Conservation (phyloP, 2,113 vertebrate genomes). For the Etheostoma cragini region DNA sequence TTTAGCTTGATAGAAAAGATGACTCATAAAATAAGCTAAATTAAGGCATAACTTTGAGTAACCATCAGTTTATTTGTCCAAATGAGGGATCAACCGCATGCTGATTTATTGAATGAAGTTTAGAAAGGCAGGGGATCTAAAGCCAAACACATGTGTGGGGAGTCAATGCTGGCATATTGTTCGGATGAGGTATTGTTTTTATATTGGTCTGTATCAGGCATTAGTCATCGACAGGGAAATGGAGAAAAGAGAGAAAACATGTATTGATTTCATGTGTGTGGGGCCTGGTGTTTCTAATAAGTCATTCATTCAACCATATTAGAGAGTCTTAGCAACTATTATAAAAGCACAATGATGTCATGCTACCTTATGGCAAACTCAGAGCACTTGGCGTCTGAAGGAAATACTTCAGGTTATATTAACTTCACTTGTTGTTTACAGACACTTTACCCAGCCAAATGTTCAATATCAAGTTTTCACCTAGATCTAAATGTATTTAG, state of each 20-base stretch:
- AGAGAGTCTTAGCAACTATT: slow-evolving; percentile 32
- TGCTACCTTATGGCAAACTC: slow-evolving; percentile 52
- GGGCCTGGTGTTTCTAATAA: slow-evolving; percentile 54
- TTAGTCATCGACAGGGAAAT: slow-evolving; percentile 66
- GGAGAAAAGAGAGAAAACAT: slow-evolving; percentile 28
- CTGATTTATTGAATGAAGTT: slow-evolving; percentile 61
- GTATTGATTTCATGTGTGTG: slow-evolving; percentile 58
- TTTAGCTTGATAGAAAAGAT: slow-evolving; percentile 11
- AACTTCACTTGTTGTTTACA: slow-evolving; percentile 62
- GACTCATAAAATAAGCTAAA: slow-evolving; percentile 34
- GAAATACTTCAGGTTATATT: slow-evolving; percentile 62
- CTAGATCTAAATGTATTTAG: slow-evolving; percentile 66
- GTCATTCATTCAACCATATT: slow-evolving; percentile 40
- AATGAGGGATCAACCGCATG: slow-evolving; percentile 60
- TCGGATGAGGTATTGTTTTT: slow-evolving; percentile 74
- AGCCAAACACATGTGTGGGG: slow-evolving; percentile 72
- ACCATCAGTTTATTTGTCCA: slow-evolving; percentile 60
- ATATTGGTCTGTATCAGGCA: slow-evolving; percentile 60
- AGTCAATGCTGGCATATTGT: slow-evolving; percentile 49
- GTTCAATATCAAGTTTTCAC: slow-evolving; percentile 64
- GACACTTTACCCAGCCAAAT: slow-evolving; percentile 39
- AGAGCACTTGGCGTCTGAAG: slow-evolving; percentile 27
- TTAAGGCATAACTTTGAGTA: slow-evolving; percentile 54
- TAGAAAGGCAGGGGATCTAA: slow-evolving; percentile 26
- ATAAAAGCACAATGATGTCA: slow-evolving; percentile 64